Percentiles rank a stretch among this genome's conserved stretches.
Conservation (phyloP, 2,113 vertebrate species). For the Vidua macroura region DNA sequence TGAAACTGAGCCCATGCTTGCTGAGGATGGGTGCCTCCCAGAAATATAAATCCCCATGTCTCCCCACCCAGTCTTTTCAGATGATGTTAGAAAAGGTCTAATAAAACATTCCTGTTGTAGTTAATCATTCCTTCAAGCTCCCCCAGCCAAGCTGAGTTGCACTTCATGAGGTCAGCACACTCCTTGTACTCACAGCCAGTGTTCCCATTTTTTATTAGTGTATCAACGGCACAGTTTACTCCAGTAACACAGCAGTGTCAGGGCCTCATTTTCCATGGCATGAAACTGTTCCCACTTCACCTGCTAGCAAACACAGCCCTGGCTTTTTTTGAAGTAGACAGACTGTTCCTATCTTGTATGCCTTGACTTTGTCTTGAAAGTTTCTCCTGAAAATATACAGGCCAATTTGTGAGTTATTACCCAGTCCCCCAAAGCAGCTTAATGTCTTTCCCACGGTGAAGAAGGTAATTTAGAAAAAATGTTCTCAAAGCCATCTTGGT, state of each 20-base stretch:
- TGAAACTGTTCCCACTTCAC: neutral
- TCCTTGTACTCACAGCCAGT: neutral
- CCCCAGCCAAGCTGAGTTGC: neutral
- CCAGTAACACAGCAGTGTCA: neutral
- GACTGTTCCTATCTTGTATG: neutral
- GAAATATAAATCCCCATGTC: neutral
- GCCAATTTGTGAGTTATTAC: neutral
- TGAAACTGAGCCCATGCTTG: neutral
- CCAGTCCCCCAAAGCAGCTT: neutral
- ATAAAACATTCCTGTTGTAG: neutral
- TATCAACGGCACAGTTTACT: neutral
- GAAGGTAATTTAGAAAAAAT: conserved; percentile 17
- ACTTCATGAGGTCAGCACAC: conserved; percentile 5
- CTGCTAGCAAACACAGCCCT: neutral
- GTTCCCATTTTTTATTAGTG: neutral
- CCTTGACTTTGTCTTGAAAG: neutral
- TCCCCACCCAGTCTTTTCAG: neutral
- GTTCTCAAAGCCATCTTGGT: neutral
- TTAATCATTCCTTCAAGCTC: conserved; percentile 33
- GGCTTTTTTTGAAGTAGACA: neutral
- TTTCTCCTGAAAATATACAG: neutral
- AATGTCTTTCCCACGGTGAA: neutral
- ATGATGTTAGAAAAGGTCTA: neutral
- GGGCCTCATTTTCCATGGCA: conserved; percentile 8
- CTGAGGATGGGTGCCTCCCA: neutral